Conservation (phyloP, 2,888 invertebrate species). For the Tipula vernalis region DNA sequence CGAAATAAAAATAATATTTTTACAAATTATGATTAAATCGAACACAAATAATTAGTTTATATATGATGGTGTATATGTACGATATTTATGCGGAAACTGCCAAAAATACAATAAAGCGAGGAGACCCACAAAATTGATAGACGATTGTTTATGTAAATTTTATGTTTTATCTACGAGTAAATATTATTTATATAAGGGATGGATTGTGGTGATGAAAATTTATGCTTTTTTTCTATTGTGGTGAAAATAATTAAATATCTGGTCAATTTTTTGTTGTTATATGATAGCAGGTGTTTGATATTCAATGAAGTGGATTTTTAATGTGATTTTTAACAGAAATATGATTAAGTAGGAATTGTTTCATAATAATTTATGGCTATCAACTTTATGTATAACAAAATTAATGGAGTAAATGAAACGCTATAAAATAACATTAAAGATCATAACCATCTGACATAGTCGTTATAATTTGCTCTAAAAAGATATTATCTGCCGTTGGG, state of each 20-base stretch:
- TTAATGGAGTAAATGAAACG: background rate
- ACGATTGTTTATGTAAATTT: background rate
- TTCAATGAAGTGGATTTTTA: slow-evolving; percentile 4
- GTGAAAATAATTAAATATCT: background rate
- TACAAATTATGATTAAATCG: slow-evolving; percentile 4
- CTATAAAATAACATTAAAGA: background rate
- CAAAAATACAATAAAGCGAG: background rate
- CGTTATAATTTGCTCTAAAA: too few species aligned
- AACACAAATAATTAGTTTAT: background rate
- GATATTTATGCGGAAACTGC: background rate
- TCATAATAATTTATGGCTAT: background rate
- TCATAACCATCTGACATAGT: too few species aligned
- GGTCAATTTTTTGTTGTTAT: background rate
- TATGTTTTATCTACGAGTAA: background rate
- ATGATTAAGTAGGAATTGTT: background rate
- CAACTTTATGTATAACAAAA: background rate
- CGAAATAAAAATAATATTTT: background rate
- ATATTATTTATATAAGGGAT: background rate
- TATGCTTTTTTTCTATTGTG: background rate
- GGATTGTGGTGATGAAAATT: background rate
- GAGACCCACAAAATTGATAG: background rate
- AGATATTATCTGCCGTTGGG: too few species aligned
- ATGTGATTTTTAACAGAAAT: background rate
- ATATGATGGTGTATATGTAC: background rate
- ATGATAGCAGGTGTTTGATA: background rate